These are phyloP conservation scores for Neodontobutis hainanensis DNA, from an alignment of 2,113 vertebrate species.

Conservation along the genomic window DNA sequence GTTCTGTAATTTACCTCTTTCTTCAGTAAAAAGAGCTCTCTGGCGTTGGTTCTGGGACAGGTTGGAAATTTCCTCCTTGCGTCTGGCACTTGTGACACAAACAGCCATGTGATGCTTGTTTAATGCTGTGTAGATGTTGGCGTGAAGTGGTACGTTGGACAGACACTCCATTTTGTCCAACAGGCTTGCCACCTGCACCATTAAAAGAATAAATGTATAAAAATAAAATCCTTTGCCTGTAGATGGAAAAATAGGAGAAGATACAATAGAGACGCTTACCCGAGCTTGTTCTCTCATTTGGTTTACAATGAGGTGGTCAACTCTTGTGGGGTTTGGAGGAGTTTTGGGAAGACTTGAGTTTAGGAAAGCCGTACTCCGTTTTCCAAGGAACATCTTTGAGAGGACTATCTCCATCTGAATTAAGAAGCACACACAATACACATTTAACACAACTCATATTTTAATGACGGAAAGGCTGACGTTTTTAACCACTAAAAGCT, in stretches of 20 bases:
- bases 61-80: slow-evolving; percentile 63
- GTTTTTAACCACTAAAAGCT: neutral
- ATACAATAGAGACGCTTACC: slow-evolving; percentile 57
- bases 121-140: slow-evolving; percentile 65
- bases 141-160: slow-evolving; percentile 57
- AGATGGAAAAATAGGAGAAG: slow-evolving; percentile 34
- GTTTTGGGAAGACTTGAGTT: slow-evolving; percentile 56
- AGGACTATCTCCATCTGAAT: slow-evolving; percentile 73
- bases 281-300: slow-evolving; percentile 72
- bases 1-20: slow-evolving; percentile 59
- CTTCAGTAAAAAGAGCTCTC: slow-evolving; percentile 57
- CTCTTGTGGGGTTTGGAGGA: slow-evolving; percentile 66
- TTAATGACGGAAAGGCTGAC: no score
- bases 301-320: slow-evolving; percentile 75
- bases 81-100: slow-evolving; percentile 60
- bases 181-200: slow-evolving; percentile 72
- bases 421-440: slow-evolving; percentile 16
- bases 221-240: slow-evolving; percentile 13
- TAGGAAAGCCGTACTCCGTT: slow-evolving; percentile 38
- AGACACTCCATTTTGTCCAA: slow-evolving; percentile 73
- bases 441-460: neutral
- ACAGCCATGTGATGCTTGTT: slow-evolving; percentile 71
- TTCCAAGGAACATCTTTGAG: slow-evolving; percentile 60
- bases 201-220: neutral
- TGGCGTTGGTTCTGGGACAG: slow-evolving; percentile 65